Evolutionary conservation across 1,140 invertebrate species (phyloP), one percentile per base, ranked within the genome.

Genomic region (Asbolus verrucosus): DNA sequence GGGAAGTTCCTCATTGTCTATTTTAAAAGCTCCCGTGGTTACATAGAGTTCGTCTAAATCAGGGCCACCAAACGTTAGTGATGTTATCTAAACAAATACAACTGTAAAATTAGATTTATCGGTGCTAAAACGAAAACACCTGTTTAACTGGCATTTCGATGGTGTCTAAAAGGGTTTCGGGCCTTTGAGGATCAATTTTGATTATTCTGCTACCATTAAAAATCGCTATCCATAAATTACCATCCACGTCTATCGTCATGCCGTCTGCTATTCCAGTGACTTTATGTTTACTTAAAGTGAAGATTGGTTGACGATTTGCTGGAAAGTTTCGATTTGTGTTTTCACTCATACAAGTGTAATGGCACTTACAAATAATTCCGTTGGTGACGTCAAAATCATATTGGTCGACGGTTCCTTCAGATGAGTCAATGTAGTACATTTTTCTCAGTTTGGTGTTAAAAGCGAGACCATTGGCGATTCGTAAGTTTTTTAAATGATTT

Each of bases 401-500:
- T 19, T 85, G 84, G 65, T 88, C 85, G 30, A 94, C 83, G 71
- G 86, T 82, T 38, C 81, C 82, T 13, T 88, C 88, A 3, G 85
- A 81, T 1, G 90, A 88, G 78, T 94, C 91, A 1, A 91, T 90
- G 77, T 90, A 93, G 79, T 92, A 94, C 81, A 93, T 87, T 3
- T 85, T 87, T 18, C 86, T 86, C 50, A 87, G 84, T 54, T 87
- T 84, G 1, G 81, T 73, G 72, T 88, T 88, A 92, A 93, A 95
- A 5, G 88, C 88, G 2, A 95, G 78, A 0, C 94, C 93, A 78
- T 95, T 96, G 13, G 91, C 90, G 61, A 94, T 89, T 38, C 84
- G 83, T n/a, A 92, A 83, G 63, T 83, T 74, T 71, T 69, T 75
- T 63, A 73, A 83, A 41, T 80, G 73, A 39, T 70, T 78, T 36